Base-by-base conservation (phyloP, 2,113 vertebrate genomes). In the Ictidomys tridecemlineatus region DNA sequence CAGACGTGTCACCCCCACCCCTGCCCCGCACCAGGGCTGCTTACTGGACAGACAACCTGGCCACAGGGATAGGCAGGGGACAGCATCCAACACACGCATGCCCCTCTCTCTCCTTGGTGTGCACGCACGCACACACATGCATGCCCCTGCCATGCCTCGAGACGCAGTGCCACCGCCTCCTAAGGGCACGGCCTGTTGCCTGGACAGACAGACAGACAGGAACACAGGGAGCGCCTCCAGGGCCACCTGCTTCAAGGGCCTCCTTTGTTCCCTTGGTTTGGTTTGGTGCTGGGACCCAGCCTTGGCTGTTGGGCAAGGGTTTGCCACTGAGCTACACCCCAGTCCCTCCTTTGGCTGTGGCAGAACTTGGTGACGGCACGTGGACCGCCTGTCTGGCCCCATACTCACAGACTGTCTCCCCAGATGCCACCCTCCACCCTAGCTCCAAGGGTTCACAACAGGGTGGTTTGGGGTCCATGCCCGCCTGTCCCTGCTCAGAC, bases 391-490 rank as follows among this genome's bases (percentile, higher is more conserved):
- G 24, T 26, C 83, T 22, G 37, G 39, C 2, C 45, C 24, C 13
- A 56, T 37, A 74, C 7, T 3, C 4, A 8, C 4, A 22, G 37
- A 28, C 0, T 11, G 11, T 18, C n/a, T 51, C 72, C 45, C 26
- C 8, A 4, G 17, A 63, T 3, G 20, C 14, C 37, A 3, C 6
- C 42, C 69, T 14, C 69, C 13, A 12, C 2, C 0, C 12, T 14
- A 3, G 1, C 69, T 42, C 18, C 28, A 51, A 73, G 12, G 9
- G 69, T 4, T 53, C 56, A 58, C 56, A 22, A 22, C 56, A 58
- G 20, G 58, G 32, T 30, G 45, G 77, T 2, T 1, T 4, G 3
- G 17, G 4, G 39, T 16, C 76, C 10, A 16, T 0, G 10, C 11
- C 3, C 1, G 4, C n/a, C 69, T 3, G 69, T 8, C 42, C 67